Evolutionary conservation across 2,888 invertebrate genomes (phyloP), one percentile per base, ranked within the genome.

Genomic region (Hydrotaea cyrtoneurina): DNA sequence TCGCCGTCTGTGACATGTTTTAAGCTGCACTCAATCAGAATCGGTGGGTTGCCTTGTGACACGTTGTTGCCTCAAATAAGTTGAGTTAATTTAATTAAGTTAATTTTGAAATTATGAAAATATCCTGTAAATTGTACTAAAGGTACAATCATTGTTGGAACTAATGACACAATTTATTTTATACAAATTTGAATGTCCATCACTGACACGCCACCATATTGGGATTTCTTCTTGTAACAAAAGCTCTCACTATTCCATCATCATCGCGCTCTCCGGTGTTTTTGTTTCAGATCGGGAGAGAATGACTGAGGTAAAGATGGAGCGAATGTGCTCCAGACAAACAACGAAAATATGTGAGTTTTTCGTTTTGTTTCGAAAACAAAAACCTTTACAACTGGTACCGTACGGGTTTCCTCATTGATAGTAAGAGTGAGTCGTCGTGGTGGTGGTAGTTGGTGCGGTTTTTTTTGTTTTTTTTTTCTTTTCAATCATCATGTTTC

Each of bases 371-470:
- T 50, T 4, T 19, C 19, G 8, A 46, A 69, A 66, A 69, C 13
- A 66, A 69, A 69, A 46, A 69, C 57, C 69, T 74, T 50, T 82
- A 85, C 85, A 77, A 85, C 82, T 80, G 82, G 85, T 74, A 82
- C 79, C 79, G 79, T 85, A 79, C 85, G 74, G 79, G 85, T 82
- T 85, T 82, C 79, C 79, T 85, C 82, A 82, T 64, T 50, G 85
- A 85, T 85, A 82, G 83, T 80, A 82, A 83, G 83, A 83, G 83
- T 86, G 80, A 86, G 64, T 76, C 71, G 43, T 76, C 71, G 43
- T 75, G 26, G 71, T 31, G 31, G 31, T 31, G 31, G 31, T 31
- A 7, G 31, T 31, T 31, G 2, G 31, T 31, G 31, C 31, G 31
- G 31, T 31, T 31, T n/a, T n/a, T n/a, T n/a, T n/a, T n/a, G 26